Evolutionary conservation across 2,113 vertebrate genomes (phyloP), one percentile per base, ranked within the genome.

Genomic region (Dinomys branickii): DNA sequence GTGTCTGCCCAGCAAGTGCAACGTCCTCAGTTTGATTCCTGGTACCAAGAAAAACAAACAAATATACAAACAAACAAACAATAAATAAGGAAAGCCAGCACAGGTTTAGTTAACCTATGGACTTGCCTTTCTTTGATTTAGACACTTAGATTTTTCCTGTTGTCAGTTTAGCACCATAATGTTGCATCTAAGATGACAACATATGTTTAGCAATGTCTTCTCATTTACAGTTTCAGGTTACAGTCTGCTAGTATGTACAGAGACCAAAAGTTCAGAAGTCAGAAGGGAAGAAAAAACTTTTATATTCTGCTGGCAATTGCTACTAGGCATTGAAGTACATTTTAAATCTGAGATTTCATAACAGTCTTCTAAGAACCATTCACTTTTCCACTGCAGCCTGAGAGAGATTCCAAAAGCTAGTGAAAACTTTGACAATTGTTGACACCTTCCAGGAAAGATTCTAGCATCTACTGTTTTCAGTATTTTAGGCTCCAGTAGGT

Each of bases 141-240:
- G 8, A 16, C 16, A 52, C 2, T 35, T 2, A 7, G 11, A 54
- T 20, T 14, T 61, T 28, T 1, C 16, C 9, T 41, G 2, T 12
- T 92, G 44, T 85, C 22, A n/a, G 1, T 38, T n/a, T 61, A 33
- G 35, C 10, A 77, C 44, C 14, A 61, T 11, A 11, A 2, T 0
- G 1, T 20, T 24, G 2, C 11, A 14, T 85, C 33, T n/a, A 54
- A 41, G 14, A 3, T 9, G 38, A 30, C 33, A 6, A 1, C 1
- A 67, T 63, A 52, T 54, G 35, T 52, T 85, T 63, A 22, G 26
- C 13, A 85, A 30, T n/a, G 0, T 38, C 5, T 5, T 35, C 24
- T 24, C n/a, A 16, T 58, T 58, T 30, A 67, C 13, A 38, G 17
- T 56, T 71, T 26, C 7, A 28, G 38, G 35, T 24, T 35, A 91